phyloP scores from a whole-genome alignment of 2,888 invertebrate genomes.

The Anagyrus pseudococci region DNA sequence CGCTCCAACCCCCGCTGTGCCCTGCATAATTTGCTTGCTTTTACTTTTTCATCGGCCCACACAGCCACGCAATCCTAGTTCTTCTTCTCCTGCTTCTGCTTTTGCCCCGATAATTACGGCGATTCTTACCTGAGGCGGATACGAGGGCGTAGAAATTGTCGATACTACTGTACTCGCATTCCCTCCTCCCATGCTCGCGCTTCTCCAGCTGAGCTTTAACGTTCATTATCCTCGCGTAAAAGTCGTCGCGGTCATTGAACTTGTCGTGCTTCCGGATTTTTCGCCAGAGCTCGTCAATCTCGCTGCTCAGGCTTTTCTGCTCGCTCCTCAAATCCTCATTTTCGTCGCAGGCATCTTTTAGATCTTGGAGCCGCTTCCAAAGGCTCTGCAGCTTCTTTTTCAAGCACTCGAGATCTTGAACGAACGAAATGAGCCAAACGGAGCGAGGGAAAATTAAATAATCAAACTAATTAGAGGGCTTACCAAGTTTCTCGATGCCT shows the following conservation, averaged over 20 bases:
- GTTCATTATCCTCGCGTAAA: conserved; percentile 10
- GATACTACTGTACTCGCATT: conserved; percentile 42
- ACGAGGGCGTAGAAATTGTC: conserved; percentile 51
- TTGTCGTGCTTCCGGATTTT: conserved; percentile 47
- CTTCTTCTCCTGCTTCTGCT: too few species aligned
- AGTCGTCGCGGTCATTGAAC: conserved; percentile 10
- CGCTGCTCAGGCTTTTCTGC: conserved; percentile 45
- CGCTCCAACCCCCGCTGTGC: conserved; percentile 54
- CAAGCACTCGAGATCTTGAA: conserved; percentile 50
- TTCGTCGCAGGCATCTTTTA: conserved; percentile 43
- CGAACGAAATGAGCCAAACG: too few species aligned
- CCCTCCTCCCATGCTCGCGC: conserved; percentile 2
- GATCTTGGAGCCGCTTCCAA: conserved; percentile 51
- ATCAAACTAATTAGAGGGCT: conserved; percentile 13
- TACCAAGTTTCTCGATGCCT: conserved; percentile 48
- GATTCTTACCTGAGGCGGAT: background rate
- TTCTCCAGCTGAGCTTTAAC: background rate
- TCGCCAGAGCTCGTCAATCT: conserved; percentile 44
- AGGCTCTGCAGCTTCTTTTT: conserved; percentile 49
- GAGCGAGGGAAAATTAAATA: too few species aligned
- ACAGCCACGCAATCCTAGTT: too few species aligned
- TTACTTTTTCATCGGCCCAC: too few species aligned
- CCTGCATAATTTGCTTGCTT: conserved; percentile 42
- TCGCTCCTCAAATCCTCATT: conserved; percentile 46
- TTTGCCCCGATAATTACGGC: too few species aligned